Evolutionary conservation across 2,113 vertebrate species (phyloP).

Genomic region (Marmota monax): DNA sequence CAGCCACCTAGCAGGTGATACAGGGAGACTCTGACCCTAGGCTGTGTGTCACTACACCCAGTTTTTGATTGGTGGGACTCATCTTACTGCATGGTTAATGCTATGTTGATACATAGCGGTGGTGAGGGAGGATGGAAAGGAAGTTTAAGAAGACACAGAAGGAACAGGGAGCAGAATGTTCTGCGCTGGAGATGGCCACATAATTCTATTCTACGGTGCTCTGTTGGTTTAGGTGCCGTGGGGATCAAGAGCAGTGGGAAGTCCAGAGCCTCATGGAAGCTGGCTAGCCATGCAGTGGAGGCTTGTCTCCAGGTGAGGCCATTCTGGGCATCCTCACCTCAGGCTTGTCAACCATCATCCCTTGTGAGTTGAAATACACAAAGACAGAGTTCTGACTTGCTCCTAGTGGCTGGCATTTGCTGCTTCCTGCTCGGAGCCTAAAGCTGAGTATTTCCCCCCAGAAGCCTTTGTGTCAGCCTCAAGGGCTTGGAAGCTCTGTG

Average conservation of each 20-base stretch:
- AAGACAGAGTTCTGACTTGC: neutral
- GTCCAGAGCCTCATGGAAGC: neutral
- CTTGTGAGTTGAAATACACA: neutral
- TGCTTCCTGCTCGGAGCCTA: neutral
- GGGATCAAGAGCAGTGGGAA: too few species aligned
- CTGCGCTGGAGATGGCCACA: neutral
- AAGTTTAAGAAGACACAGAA: neutral
- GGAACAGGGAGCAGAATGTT: neutral
- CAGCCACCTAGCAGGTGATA: neutral
- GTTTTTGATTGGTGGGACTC: neutral
- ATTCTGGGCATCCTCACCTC: neutral
- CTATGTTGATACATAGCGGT: neutral
- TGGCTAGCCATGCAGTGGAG: neutral
- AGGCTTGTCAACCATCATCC: neutral
- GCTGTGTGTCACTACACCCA: neutral
- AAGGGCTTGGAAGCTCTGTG: neutral
- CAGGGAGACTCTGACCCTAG: neutral
- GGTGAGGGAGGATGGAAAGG: neutral
- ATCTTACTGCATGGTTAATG: neutral
- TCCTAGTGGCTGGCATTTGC: neutral
- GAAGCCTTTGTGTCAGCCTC: neutral
- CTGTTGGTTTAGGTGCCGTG: neutral
- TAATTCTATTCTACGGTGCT: neutral
- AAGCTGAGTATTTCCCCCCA: neutral
- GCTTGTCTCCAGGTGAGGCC: neutral